A percentile compares a stretch with the other conserved stretches of the same genome.
phyloP scores from a whole-genome alignment of 92 coral and sea anemone species.

The Umimayanthus kanabou region DNA sequence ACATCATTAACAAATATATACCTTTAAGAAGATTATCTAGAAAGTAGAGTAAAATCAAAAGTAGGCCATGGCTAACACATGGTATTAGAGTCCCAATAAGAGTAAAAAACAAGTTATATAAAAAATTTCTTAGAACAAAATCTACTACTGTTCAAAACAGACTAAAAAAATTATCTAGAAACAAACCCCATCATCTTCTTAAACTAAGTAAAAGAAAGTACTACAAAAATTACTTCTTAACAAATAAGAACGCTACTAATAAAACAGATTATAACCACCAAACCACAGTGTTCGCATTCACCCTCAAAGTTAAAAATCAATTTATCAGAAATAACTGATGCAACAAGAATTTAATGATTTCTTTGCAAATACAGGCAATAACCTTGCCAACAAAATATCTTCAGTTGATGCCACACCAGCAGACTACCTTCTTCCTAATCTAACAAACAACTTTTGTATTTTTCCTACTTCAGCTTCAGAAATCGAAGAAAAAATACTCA shows the following conservation, averaged over 20 bases:
- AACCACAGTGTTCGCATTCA: background rate
- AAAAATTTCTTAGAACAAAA: constrained; percentile 40
- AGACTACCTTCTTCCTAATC: too few species aligned
- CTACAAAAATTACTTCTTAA: background rate
- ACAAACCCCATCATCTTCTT: constrained; percentile 45
- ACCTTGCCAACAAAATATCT: background rate
- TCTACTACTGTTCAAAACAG: constrained; percentile 30
- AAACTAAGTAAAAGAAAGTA: constrained; percentile 48
- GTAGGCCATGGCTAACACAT: constrained; percentile 56
- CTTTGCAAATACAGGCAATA: background rate
- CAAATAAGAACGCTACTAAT: constrained; percentile 1
- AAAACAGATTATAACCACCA: constrained; percentile 35
- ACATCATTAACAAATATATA: constrained; percentile 38
- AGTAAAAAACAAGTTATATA: constrained; percentile 36
- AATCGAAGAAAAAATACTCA: background rate
- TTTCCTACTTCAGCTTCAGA: background rate
- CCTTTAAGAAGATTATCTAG: too few species aligned
- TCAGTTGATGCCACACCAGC: background rate
- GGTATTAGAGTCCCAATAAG: constrained; percentile 42
- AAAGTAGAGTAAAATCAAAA: constrained; percentile 29
- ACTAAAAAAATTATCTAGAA: constrained; percentile 46
- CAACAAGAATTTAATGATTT: background rate
- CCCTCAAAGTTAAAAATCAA: background rate
- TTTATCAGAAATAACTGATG: background rate
- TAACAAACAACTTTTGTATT: background rate